These are phyloP conservation scores for Pteromalus puparum DNA, from an alignment of 1,140 invertebrate genomes.

Conservation along the genomic window DNA sequence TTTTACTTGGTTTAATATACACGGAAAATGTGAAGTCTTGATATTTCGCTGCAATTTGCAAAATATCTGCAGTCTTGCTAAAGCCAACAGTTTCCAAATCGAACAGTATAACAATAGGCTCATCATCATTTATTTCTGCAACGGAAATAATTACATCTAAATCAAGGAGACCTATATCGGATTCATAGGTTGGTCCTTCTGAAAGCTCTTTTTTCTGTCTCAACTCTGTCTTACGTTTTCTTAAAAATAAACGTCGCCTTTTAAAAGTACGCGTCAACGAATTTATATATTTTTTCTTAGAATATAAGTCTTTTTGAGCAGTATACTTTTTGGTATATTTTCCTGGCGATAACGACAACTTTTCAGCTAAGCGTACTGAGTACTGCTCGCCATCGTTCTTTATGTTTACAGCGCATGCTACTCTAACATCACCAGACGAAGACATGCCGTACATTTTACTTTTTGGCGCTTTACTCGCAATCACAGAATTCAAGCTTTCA, in stretches of 20 bases:
- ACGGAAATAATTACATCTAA: constrained; percentile 25
- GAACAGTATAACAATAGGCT: constrained; percentile 43
- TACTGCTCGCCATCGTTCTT: constrained; percentile 46
- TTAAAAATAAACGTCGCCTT: constrained; percentile 48
- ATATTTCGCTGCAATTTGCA: constrained; percentile 51
- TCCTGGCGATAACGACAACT: constrained; percentile 14
- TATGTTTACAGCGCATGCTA: constrained; percentile 40
- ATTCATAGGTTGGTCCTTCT: constrained; percentile 46
- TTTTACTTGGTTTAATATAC: constrained; percentile 48
- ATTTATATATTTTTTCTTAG: constrained; percentile 41
- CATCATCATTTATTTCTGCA: background rate
- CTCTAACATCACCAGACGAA: constrained; percentile 43
- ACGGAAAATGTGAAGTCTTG: constrained; percentile 33
- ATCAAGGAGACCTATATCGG: constrained; percentile 37
- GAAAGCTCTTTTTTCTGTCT: constrained; percentile 46
- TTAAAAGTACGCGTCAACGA: constrained; percentile 46
- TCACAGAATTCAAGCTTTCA: constrained; percentile 43
- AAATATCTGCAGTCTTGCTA: constrained; percentile 42
- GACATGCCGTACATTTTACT: constrained; percentile 25
- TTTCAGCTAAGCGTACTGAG: background rate
- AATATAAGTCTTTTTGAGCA: background rate
- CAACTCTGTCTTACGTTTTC: constrained; percentile 43
- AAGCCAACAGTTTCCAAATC: constrained; percentile 49
- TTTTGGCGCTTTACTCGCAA: constrained; percentile 49
- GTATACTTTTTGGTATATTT: constrained; percentile 39